Conservation (phyloP, 1,140 invertebrate species). For the Ceratina calcarata region DNA sequence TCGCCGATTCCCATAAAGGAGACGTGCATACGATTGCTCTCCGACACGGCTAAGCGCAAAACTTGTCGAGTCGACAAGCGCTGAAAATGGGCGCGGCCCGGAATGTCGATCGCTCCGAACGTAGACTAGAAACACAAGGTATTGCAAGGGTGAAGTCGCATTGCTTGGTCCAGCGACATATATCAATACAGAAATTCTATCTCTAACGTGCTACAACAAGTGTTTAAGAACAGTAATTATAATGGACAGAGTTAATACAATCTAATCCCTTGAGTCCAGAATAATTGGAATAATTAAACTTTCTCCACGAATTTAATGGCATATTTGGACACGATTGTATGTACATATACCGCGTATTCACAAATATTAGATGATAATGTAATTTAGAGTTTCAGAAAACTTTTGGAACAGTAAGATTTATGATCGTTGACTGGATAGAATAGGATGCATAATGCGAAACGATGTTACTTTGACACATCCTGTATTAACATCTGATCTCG, state of each 20-base stretch:
- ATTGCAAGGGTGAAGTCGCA: constrained; percentile 30
- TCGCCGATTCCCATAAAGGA: constrained; percentile 40
- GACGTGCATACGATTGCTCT: constrained; percentile 27
- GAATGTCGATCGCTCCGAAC: constrained; percentile 74
- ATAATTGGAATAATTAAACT: no score
- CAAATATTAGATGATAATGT: no score
- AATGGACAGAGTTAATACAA: no score
- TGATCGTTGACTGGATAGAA: not conserved
- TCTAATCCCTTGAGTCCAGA: no score
- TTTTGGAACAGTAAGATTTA: not conserved
- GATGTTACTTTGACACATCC: not conserved
- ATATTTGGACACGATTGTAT: no score
- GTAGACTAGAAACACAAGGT: constrained; percentile 25
- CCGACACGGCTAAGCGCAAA: constrained; percentile 65
- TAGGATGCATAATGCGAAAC: not conserved
- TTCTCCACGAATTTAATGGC: no score
- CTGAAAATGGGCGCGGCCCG: constrained; percentile 76
- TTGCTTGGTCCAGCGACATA: constrained; percentile 9
- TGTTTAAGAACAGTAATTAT: no score
- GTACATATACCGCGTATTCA: no score
- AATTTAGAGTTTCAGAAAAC: not conserved
- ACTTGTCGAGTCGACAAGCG: constrained; percentile 71
- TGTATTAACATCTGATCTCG: constrained; percentile 13
- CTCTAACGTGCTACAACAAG: no score
- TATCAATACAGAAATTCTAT: no score